Conservation (phyloP, 2,113 vertebrate genomes). For the Rhegmatorhina hoffmannsi region DNA sequence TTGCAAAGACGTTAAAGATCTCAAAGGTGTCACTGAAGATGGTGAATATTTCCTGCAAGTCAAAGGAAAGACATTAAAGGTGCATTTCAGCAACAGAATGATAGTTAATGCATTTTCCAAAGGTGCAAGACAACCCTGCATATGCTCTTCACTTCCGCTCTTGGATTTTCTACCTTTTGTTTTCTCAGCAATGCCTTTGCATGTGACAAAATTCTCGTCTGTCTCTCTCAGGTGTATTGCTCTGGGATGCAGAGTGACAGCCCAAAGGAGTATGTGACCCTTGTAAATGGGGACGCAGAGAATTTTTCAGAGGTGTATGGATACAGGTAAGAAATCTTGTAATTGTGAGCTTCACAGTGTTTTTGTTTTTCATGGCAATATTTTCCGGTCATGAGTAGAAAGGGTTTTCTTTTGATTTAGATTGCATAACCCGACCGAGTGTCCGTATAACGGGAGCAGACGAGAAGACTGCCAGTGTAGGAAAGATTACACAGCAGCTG, state of each 20-base stretch:
- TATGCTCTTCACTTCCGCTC: not conserved
- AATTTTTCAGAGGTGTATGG: conserved; percentile 97
- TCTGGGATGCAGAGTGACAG: conserved; percentile 88
- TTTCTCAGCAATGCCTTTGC: not conserved
- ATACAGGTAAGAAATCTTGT: conserved; percentile 84
- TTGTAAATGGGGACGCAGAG: conserved; percentile 85
- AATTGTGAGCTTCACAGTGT: not conserved
- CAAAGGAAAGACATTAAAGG: conserved; percentile 86
- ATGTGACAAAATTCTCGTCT: not conserved
- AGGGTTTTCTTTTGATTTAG: conserved; percentile 72
- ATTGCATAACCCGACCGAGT: conserved; percentile 92
- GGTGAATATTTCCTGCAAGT: conserved; percentile 87
- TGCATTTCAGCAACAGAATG: conserved; percentile 40
- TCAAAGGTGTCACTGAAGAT: conserved; percentile 76
- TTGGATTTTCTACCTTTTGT: not conserved
- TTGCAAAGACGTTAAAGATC: conserved; percentile 83
- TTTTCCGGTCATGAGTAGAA: conserved; percentile 48
- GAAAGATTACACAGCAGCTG: conserved; percentile 90
- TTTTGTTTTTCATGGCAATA: not conserved
- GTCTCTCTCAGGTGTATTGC: conserved; percentile 87
- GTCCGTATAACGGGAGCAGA: conserved; percentile 89
- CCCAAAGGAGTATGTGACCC: conserved; percentile 90
- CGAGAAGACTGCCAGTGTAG: conserved; percentile 90
- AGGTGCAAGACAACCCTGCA: not conserved
- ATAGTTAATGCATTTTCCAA: not conserved